These are phyloP conservation scores for Elephas maximus DNA, from an alignment of 2,113 vertebrate species.

Conservation along the genomic window DNA sequence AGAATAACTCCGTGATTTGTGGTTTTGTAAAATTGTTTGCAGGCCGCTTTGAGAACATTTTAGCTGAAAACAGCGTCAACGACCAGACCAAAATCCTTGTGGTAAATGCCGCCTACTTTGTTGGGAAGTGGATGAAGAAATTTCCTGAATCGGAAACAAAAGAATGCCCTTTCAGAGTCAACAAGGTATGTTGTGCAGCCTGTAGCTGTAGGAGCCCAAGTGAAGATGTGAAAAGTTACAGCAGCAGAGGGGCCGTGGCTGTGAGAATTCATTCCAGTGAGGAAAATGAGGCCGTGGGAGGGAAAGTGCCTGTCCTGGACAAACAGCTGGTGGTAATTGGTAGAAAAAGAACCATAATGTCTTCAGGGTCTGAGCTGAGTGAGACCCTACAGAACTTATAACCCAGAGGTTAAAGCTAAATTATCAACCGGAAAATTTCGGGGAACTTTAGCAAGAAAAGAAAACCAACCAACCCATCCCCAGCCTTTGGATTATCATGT, in stretches of 20 bases:
- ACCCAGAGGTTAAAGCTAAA: background rate
- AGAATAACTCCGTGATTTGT: background rate
- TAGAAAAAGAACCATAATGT: background rate
- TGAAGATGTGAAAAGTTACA: background rate
- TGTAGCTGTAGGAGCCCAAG: background rate
- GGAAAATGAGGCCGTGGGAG: background rate
- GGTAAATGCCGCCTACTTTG: conserved; percentile 90
- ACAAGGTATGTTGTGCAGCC: conserved; percentile 86
- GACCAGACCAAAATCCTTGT: conserved; percentile 90
- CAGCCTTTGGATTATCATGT: background rate
- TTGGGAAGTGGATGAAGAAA: conserved; percentile 92
- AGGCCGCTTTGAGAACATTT: conserved; percentile 90
- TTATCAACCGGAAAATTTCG: background rate
- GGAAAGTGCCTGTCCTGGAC: background rate
- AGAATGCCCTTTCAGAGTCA: conserved; percentile 91
- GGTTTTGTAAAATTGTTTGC: conserved; percentile 72
- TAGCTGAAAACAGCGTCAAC: conserved; percentile 84
- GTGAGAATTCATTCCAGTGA: background rate
- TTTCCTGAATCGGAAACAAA: conserved; percentile 90
- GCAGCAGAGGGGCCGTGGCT: rapidly evolving
- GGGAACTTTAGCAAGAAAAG: background rate
- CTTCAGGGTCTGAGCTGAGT: background rate
- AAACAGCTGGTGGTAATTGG: too few relatives aligned
- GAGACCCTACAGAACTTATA: background rate
- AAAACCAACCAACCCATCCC: background rate